Evolutionary conservation across 2,888 invertebrate species (phyloP).

Genomic region (Baccha elongata): DNA sequence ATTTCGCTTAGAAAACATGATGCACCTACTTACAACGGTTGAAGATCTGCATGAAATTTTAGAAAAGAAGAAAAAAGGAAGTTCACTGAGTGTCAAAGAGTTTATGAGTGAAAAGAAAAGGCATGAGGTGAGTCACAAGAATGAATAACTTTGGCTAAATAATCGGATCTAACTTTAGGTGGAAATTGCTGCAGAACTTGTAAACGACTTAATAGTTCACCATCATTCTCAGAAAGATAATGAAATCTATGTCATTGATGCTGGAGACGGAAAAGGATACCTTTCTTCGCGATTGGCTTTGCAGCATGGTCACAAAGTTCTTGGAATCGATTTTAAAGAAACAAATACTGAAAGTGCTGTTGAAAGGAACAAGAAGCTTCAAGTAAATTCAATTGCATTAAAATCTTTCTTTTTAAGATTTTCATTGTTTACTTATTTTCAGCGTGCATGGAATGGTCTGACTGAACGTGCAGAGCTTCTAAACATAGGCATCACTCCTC

Average conservation of each 20-base stretch:
- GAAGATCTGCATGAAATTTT: conserved; percentile 81
- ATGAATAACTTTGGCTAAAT: neutral
- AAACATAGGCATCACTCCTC: conserved; percentile 80
- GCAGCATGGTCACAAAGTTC: conserved; percentile 87
- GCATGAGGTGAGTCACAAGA: conserved; percentile 85
- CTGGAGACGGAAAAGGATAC: conserved; percentile 95
- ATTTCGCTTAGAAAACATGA: conserved; percentile 74
- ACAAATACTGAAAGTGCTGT: conserved; percentile 87
- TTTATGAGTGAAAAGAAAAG: conserved; percentile 92
- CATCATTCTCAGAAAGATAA: neutral
- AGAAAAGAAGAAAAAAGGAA: conserved; percentile 46
- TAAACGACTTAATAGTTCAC: conserved; percentile 83
- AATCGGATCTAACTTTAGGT: conserved; percentile 82
- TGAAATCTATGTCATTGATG: conserved; percentile 86
- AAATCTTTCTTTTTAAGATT: neutral
- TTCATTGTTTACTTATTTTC: conserved; percentile 56
- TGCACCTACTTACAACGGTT: conserved; percentile 76
- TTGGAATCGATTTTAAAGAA: conserved; percentile 91
- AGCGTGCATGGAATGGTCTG: conserved; percentile 86
- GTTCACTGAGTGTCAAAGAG: conserved; percentile 83
- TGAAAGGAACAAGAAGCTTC: conserved; percentile 81
- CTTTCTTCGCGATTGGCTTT: conserved; percentile 89
- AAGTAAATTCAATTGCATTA: conserved; percentile 75
- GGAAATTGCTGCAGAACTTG: conserved; percentile 85
- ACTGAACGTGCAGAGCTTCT: conserved; percentile 83